A percentile compares a stretch with the other conserved stretches of the same genome.
Conservation (phyloP, 2,797 vertebrate genomes). For the Rhinella marina region DNA sequence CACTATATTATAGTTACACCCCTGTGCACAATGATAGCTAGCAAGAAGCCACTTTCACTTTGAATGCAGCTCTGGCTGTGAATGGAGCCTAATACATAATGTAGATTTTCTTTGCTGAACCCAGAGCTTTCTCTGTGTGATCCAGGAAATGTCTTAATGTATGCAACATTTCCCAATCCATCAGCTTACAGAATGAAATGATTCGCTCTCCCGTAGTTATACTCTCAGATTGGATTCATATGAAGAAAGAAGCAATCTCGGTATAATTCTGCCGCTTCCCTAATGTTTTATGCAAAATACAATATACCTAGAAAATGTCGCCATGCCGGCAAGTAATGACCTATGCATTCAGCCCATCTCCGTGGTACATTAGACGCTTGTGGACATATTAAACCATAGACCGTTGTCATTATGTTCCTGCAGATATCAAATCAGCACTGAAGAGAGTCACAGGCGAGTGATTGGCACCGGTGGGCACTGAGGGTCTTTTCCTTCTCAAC, state of each 20-base stretch:
- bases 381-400: not conserved
- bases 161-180: not conserved
- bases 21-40: too few relatives aligned
- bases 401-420: not conserved
- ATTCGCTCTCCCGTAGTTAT: not conserved
- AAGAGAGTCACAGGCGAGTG: not conserved
- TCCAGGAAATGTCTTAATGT: not conserved
- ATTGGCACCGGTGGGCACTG: not conserved
- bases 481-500: not conserved
- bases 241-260: not conserved
- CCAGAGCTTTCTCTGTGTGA: not conserved
- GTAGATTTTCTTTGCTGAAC: not conserved
- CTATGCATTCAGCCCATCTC: not conserved
- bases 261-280: not conserved
- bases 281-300: conserved; percentile 26
- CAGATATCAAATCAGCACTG: not conserved
- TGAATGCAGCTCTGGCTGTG: not conserved
- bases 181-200: conserved; percentile 2
- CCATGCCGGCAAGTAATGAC: not conserved
- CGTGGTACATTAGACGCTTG: not conserved
- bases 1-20: too few relatives aligned
- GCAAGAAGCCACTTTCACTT: not conserved
- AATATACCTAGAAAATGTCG: conserved; percentile 1
- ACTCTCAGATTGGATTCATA: conserved; percentile 13
- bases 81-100: not conserved